These are phyloP conservation scores for Characodon lateralis DNA, from an alignment of 2,797 vertebrate species.

Conservation along the genomic window DNA sequence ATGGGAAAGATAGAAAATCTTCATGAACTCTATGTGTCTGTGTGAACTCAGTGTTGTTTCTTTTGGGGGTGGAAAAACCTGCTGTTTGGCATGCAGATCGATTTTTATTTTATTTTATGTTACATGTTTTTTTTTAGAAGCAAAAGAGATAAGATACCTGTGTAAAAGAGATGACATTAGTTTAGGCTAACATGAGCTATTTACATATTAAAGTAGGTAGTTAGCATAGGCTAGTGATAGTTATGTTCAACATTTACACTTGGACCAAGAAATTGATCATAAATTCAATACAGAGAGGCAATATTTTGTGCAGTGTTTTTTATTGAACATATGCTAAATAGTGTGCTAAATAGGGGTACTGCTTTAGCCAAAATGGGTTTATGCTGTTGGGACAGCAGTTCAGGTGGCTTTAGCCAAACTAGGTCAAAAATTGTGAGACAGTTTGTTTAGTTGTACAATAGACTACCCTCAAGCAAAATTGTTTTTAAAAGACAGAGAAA, in stretches of 20 bases:
- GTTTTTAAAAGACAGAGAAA: too few species aligned
- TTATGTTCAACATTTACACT: neutral
- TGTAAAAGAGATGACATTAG: neutral
- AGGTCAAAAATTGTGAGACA: too few species aligned
- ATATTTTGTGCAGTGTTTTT: too few species aligned
- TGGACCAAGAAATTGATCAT: neutral
- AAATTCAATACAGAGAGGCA: too few species aligned
- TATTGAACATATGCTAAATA: too few species aligned
- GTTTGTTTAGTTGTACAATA: too few species aligned
- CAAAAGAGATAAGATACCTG: neutral
- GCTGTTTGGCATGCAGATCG: too few species aligned
- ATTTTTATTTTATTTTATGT: neutral
- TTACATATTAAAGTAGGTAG: neutral
- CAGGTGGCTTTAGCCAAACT: too few species aligned
- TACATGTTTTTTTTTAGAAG: neutral
- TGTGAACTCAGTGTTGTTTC: slow-evolving; percentile 39
- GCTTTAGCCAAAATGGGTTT: too few species aligned
- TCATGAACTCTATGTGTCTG: slow-evolving; percentile 37
- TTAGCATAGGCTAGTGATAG: neutral
- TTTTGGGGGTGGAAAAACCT: neutral
- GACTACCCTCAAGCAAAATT: too few species aligned
- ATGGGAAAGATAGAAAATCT: slow-evolving; percentile 27
- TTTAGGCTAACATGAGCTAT: neutral
- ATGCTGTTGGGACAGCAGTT: too few species aligned
- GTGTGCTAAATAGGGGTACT: too few species aligned